These are phyloP conservation scores for Congeria kusceri DNA, from an alignment of 2,888 invertebrate genomes.

Conservation along the genomic window DNA sequence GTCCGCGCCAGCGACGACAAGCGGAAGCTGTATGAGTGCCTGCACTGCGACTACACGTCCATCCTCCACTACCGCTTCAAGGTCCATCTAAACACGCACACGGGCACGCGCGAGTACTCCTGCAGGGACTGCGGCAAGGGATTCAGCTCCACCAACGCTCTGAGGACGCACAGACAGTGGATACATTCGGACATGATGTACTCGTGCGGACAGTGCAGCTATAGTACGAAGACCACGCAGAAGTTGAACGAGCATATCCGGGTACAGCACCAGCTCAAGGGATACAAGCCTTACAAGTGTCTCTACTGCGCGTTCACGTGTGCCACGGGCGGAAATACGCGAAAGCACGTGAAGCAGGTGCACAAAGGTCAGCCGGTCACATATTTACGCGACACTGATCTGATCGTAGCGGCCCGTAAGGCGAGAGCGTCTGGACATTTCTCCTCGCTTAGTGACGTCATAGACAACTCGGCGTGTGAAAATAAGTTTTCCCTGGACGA, in stretches of 20 bases:
- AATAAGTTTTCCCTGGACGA: background rate
- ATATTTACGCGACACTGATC: constrained; percentile 65
- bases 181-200: constrained; percentile 69
- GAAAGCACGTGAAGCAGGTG: constrained; percentile 74
- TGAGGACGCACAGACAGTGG: constrained; percentile 71
- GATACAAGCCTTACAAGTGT: constrained; percentile 76
- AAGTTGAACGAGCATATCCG: constrained; percentile 74
- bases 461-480: background rate
- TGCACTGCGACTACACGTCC: constrained; percentile 64
- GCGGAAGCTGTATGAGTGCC: constrained; percentile 61
- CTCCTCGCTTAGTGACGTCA: constrained; percentile 30
- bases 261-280: constrained; percentile 76
- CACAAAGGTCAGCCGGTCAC: constrained; percentile 71
- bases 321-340: constrained; percentile 76
- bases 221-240: constrained; percentile 68
- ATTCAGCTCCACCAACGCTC: constrained; percentile 62
- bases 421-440: constrained; percentile 63
- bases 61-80: constrained; percentile 63
- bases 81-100: constrained; percentile 69
- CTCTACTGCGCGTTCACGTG: constrained; percentile 76
- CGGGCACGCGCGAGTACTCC: constrained; percentile 60
- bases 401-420: constrained; percentile 59
- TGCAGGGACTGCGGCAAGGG: constrained; percentile 66
- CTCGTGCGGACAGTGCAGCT: constrained; percentile 72
- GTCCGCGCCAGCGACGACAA: constrained; percentile 63